Conservation (phyloP, 2,113 vertebrate genomes). For the Delphinus delphis region DNA sequence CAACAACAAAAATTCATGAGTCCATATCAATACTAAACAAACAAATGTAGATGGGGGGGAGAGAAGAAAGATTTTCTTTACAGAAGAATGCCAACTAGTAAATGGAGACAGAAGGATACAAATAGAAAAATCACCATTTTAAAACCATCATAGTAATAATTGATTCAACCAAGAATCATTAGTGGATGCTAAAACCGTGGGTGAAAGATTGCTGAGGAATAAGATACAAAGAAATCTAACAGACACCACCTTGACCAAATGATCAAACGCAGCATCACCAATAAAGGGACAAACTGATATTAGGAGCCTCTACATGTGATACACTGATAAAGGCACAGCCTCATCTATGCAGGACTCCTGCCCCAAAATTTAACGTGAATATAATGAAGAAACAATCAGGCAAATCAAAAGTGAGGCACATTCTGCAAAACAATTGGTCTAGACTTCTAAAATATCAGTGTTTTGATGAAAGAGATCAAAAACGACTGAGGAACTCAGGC, state of each 20-base stretch:
- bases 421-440: neutral
- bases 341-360: neutral
- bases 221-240: neutral
- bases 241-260: neutral
- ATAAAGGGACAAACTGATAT: neutral
- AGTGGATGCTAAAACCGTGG: neutral
- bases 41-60: neutral
- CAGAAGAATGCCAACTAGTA: conserved; percentile 2
- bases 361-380: neutral
- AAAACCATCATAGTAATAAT: neutral
- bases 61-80: neutral
- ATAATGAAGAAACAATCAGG: neutral
- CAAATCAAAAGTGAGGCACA: neutral
- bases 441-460: neutral
- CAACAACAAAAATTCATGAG: neutral
- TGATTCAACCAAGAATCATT: neutral
- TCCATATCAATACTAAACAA: neutral
- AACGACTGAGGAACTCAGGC: neutral
- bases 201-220: neutral
- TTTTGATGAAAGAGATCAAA: neutral
- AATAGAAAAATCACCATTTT: conserved; percentile 36
- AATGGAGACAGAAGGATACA: neutral
- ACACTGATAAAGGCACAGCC: neutral
- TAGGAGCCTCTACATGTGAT: neutral
- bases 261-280: neutral